Base-by-base conservation (phyloP, 2,797 vertebrate genomes). In the Poeciliopsis presidionis region DNA sequence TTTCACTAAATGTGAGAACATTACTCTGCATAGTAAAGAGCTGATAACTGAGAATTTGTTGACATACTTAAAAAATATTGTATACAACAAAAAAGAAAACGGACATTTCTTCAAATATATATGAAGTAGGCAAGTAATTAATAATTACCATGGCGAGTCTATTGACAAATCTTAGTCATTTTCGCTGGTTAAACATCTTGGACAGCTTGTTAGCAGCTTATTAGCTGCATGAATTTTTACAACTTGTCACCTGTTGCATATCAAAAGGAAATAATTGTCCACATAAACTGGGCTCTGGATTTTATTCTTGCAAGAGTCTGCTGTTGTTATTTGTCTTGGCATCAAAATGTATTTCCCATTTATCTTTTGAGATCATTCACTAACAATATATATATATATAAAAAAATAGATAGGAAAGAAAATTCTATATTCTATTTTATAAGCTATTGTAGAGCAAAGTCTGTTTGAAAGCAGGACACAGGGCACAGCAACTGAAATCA, bases 401-500 rank as follows among this genome's bases (percentile, higher is more conserved):
- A 65, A 47, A 41, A 41, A 14, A 22, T 7, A 77, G 59, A 18
- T 8, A 49, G 39, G 18, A 39, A 14, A 75, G n/a, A 65, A 63
- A 39, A 49, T 33, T 49, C 9, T 28, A 28, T 79, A 55, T 82
- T 47, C 11, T 46, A 41, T 9, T 7, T 76, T 43, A 61, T 78
- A 33, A 33, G 53, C 74, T 5, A 73, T 39, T 33, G 43, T 45
- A 12, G 72, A 80, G 51, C 28, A 76, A 79, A 76, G 14, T 47
- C n/a, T 49, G 71, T 72, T 53, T 75, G 67, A 74, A 73, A 87
- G 75, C 71, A 86, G 73, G 36, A 74, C 65, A 61, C 51, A 28
- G 7, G 46, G 67, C 28, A 75, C 72, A 86, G 74, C 30, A 69
- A 33, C 14, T 61, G 63, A 82, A 80, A 73, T 77, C 9, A 69